A percentile compares a stretch with the other conserved stretches of the same genome.
These are phyloP conservation scores for Ypsolopha sequella DNA, from an alignment of 2,888 invertebrate genomes.

Conservation along the genomic window DNA sequence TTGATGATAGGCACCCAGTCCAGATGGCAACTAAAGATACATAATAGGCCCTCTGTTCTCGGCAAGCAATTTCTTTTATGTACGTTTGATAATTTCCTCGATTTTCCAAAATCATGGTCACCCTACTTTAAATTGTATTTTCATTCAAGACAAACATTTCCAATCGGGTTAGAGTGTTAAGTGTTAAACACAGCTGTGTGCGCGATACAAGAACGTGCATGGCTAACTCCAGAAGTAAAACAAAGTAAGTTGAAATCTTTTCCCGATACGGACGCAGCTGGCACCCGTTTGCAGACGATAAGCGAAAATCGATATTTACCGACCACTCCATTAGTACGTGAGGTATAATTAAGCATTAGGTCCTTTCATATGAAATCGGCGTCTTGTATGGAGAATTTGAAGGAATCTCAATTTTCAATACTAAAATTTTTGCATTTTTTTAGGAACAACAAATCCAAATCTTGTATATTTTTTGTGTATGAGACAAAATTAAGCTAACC, in stretches of 20 bases:
- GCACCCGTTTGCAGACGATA: constrained; percentile 25
- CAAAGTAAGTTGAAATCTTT: constrained; percentile 34
- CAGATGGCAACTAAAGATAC: too few species aligned
- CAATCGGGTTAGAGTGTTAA: background rate
- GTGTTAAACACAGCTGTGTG: background rate
- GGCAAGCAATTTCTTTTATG: too few species aligned
- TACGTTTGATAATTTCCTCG: too few species aligned
- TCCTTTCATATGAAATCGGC: too few species aligned
- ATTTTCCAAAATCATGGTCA: constrained; percentile 7
- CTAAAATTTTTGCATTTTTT: too few species aligned
- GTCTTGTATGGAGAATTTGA: too few species aligned
- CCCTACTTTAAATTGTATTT: background rate
- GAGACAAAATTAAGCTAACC: too few species aligned
- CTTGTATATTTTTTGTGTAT: too few species aligned
- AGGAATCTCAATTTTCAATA: too few species aligned
- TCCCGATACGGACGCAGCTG: constrained; percentile 23
- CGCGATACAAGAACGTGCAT: background rate
- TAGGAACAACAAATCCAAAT: too few species aligned
- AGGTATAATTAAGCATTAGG: constrained; percentile 46
- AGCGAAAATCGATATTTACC: constrained; percentile 47
- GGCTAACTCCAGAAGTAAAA: constrained; percentile 6
- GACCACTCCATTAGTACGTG: constrained; percentile 35
- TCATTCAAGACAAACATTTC: background rate
- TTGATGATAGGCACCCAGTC: too few species aligned
- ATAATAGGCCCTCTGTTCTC: too few species aligned